Evolutionary conservation across 2,888 invertebrate genomes (phyloP).

Genomic region (Argyra leucocephala): DNA sequence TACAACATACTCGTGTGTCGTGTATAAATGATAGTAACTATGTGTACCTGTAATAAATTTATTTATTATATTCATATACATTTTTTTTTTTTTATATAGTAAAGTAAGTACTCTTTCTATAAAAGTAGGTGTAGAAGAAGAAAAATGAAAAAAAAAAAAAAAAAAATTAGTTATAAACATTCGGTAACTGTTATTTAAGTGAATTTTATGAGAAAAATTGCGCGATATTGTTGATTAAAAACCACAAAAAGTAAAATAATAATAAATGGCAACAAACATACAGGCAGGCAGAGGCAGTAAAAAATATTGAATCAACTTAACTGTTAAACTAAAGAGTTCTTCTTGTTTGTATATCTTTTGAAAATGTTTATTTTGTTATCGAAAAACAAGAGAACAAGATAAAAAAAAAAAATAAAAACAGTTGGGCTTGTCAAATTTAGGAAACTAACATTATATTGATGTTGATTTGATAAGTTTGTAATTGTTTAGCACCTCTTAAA

Average conservation of each 20-base stretch:
- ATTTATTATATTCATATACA: not conserved
- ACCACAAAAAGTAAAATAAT: not conserved
- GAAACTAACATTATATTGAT: no score
- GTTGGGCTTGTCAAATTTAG: no score
- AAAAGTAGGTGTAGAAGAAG: not conserved
- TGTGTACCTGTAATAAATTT: not conserved
- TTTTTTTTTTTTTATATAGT: not conserved
- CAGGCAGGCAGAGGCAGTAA: not conserved
- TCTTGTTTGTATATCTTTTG: no score
- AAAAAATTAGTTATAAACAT: not conserved
- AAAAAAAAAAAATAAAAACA: not conserved
- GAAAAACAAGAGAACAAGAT: not conserved
- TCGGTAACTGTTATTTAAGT: not conserved
- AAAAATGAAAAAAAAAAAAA: not conserved
- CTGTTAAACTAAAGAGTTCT: not conserved
- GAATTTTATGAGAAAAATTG: slow-evolving; percentile 1
- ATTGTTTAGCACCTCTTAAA: no score
- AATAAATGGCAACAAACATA: not conserved
- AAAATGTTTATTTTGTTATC: not conserved
- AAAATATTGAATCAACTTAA: not conserved
- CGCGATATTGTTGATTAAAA: not conserved
- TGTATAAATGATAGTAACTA: not conserved
- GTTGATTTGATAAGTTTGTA: no score
- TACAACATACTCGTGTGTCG: not conserved
- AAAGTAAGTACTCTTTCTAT: not conserved